Evolutionary conservation across 2,797 vertebrate species (phyloP).

Genomic region (Poliocrania exsul): DNA sequence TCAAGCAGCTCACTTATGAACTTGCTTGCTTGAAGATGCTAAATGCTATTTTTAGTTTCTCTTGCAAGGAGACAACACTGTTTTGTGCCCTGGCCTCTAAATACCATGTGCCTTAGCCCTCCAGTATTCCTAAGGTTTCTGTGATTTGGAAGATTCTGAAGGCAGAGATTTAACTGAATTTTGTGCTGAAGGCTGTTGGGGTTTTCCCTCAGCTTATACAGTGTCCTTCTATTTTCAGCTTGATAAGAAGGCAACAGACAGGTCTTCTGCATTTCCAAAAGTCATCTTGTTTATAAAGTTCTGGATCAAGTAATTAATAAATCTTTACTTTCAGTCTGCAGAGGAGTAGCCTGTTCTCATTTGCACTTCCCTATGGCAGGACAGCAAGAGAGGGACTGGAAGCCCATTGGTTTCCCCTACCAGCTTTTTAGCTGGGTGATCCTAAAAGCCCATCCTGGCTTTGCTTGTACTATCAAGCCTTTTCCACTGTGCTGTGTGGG

Average conservation of each 20-base stretch:
- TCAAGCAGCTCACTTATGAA: slow-evolving; percentile 40
- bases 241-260: not conserved
- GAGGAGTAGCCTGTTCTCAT: not conserved
- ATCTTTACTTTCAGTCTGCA: not conserved
- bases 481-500: not conserved
- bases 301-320: not conserved
- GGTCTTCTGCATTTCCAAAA: not conserved
- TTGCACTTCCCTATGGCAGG: not conserved
- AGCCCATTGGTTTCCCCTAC: not conserved
- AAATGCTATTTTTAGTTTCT: slow-evolving; percentile 38
- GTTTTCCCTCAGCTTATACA: not conserved
- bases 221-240: not conserved
- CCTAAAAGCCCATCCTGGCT: not conserved
- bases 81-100: not conserved
- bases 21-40: slow-evolving; percentile 1
- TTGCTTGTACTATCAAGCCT: rapidly evolving
- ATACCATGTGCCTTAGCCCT: not conserved
- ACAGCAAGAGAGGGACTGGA: not conserved
- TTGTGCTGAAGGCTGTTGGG: not conserved
- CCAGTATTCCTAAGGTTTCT: not conserved
- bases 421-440: not conserved
- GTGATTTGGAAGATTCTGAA: not conserved
- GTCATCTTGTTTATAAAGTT: not conserved
- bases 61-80: not conserved
- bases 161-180: not conserved